phyloP scores from a whole-genome alignment of 30 jellyfish, hydroid and myxozoan species.

The Chironex yamaguchii region DNA sequence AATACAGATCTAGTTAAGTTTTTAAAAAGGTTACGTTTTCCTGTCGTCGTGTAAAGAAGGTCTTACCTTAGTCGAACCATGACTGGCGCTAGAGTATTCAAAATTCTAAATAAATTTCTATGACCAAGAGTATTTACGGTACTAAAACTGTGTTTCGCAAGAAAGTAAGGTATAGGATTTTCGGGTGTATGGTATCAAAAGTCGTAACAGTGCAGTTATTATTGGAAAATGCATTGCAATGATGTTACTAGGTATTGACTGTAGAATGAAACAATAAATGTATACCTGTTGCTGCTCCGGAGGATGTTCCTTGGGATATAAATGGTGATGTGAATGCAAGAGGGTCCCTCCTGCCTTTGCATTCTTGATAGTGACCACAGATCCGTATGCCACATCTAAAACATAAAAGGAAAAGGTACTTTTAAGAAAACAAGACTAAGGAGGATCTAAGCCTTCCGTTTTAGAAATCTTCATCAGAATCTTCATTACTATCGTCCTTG shows the following conservation, averaged over 20 bases:
- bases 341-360: slow-evolving; percentile 86
- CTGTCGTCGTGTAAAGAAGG: too few relatives aligned
- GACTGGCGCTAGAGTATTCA: too few relatives aligned
- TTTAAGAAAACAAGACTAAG: too few relatives aligned
- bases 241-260: background rate
- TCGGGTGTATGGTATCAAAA: too few relatives aligned
- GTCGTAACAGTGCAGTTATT: background rate
- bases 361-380: slow-evolving; percentile 86
- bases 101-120: too few relatives aligned
- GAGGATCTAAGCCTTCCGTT: too few relatives aligned
- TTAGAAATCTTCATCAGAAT: too few relatives aligned
- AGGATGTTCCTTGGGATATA: slow-evolving; percentile 97
- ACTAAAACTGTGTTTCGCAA: background rate
- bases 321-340: slow-evolving; percentile 95
- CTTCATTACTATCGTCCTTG: too few relatives aligned
- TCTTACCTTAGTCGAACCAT: too few relatives aligned
- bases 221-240: background rate
- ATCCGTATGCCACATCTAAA: slow-evolving; percentile 94
- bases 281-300: slow-evolving; percentile 99
- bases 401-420: background rate
- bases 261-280: background rate
- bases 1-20: too few relatives aligned
- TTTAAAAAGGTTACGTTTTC: too few relatives aligned
- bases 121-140: background rate
- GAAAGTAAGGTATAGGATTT: background rate